Percentiles rank a stretch among this genome's conserved stretches.
phyloP scores from a whole-genome alignment of 2,888 invertebrate genomes.

The Tryphoninae sp. region DNA sequence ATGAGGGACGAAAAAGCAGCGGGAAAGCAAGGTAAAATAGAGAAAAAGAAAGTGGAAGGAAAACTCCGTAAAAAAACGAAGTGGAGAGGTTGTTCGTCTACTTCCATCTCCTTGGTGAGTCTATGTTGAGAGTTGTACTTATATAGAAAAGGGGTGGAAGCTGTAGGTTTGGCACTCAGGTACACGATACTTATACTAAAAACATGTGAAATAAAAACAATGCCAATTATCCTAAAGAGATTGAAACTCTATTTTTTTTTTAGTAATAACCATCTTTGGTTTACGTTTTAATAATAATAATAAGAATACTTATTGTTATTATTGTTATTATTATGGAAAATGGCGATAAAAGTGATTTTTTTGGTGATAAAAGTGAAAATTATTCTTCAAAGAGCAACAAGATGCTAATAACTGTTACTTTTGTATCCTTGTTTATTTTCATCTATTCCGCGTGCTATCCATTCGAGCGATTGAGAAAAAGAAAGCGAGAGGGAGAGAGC shows the following conservation, averaged over 20 bases:
- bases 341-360: not conserved
- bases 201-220: not conserved
- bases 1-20: conserved; percentile 14
- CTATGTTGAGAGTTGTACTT: conserved; percentile 35
- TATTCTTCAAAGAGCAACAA: not conserved
- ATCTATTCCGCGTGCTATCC: conserved; percentile 1
- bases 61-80: conserved; percentile 38
- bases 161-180: conserved; percentile 43
- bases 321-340: too few species aligned
- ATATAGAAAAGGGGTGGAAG: conserved; percentile 49
- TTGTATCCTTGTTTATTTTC: conserved; percentile 30
- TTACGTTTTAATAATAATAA: too few species aligned
- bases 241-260: not conserved
- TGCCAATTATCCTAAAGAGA: not conserved
- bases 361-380: not conserved
- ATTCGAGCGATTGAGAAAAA: conserved; percentile 18
- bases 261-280: too few species aligned
- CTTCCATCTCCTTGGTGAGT: conserved; percentile 39
- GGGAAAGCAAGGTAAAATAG: conserved; percentile 5
- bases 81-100: conserved; percentile 46
- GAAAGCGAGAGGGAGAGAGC: conserved; percentile 49
- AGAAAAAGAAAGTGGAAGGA: conserved; percentile 13
- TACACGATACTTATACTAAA: not conserved
- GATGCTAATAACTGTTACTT: conserved; percentile 45
- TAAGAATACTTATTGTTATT: not conserved